A percentile compares a stretch with the other conserved stretches of the same genome.
Evolutionary conservation across 2,888 invertebrate genomes (phyloP).

Genomic region (Heterodera filipjevi): DNA sequence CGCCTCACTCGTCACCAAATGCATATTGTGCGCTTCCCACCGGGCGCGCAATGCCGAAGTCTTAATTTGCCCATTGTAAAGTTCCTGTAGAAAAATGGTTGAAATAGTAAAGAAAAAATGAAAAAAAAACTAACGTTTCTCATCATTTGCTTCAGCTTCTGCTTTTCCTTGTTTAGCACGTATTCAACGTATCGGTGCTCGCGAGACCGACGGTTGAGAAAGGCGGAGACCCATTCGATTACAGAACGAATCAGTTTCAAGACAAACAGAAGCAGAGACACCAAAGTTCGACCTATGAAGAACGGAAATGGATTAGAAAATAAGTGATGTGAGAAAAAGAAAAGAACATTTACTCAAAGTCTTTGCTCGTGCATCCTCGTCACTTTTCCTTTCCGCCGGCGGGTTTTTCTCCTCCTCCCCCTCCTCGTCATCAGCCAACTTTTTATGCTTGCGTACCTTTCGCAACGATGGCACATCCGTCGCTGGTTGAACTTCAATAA

Average conservation of each 20-base stretch:
- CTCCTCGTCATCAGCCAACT: conserved; percentile 10
- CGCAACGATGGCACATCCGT: conserved; percentile 7
- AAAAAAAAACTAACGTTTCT: conserved; percentile 23
- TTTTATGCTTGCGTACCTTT: conserved; percentile 15
- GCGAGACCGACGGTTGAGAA: conserved; percentile 79
- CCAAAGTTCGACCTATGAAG: conserved; percentile 15
- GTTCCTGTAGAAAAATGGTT: conserved; percentile 24
- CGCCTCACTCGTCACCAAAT: conserved; percentile 54
- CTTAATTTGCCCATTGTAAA: conserved; percentile 42
- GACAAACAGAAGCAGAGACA: conserved; percentile 36
- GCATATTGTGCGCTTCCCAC: conserved; percentile 53
- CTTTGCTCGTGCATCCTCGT: conserved; percentile 21
- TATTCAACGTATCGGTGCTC: conserved; percentile 93
- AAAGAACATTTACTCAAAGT: background rate
- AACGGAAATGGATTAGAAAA: background rate
- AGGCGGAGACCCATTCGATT: conserved; percentile 43
- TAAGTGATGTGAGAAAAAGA: background rate
- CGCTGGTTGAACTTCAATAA: background rate
- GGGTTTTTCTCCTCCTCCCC: conserved; percentile 14
- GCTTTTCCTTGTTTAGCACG: conserved; percentile 83
- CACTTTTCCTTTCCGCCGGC: conserved; percentile 8
- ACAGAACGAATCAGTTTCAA: conserved; percentile 40
- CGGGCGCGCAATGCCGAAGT: conserved; percentile 48
- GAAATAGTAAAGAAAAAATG: background rate
- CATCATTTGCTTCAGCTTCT: conserved; percentile 41